phyloP scores from a whole-genome alignment of 2,113 vertebrate species.

The Labeo rohita region DNA sequence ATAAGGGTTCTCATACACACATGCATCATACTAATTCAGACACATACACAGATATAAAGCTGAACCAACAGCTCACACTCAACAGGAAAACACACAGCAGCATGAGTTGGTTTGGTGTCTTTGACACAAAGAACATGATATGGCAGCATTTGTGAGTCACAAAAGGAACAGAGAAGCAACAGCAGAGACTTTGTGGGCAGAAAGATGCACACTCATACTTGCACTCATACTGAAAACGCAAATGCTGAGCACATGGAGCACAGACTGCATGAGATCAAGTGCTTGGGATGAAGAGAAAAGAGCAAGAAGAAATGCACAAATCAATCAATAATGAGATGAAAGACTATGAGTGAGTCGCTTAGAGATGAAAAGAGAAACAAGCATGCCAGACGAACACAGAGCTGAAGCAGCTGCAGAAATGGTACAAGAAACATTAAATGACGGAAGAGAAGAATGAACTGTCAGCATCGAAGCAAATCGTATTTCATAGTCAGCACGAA shows the following conservation, averaged over 20 bases:
- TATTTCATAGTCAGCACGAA: background rate
- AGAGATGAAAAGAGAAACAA: background rate
- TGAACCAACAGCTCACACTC: background rate
- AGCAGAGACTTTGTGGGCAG: background rate
- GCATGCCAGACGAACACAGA: background rate
- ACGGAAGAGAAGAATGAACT: background rate
- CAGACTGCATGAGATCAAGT: background rate
- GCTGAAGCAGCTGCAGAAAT: background rate
- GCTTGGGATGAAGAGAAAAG: background rate
- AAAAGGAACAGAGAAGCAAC: background rate
- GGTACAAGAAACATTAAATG: background rate
- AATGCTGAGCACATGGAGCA: background rate
- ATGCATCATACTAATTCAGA: background rate
- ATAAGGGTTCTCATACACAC: background rate
- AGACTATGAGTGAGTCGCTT: background rate
- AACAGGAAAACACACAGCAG: background rate
- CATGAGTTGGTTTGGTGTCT: background rate
- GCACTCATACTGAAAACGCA: background rate
- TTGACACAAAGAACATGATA: background rate
- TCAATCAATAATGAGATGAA: background rate
- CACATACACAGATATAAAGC: background rate
- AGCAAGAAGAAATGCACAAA: constrained; percentile 1
- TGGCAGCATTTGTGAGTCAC: constrained; percentile 2
- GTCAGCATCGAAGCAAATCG: background rate
- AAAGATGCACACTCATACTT: background rate